Conservation (phyloP, 2,888 invertebrate genomes). For the Drosophila quinaria region DNA sequence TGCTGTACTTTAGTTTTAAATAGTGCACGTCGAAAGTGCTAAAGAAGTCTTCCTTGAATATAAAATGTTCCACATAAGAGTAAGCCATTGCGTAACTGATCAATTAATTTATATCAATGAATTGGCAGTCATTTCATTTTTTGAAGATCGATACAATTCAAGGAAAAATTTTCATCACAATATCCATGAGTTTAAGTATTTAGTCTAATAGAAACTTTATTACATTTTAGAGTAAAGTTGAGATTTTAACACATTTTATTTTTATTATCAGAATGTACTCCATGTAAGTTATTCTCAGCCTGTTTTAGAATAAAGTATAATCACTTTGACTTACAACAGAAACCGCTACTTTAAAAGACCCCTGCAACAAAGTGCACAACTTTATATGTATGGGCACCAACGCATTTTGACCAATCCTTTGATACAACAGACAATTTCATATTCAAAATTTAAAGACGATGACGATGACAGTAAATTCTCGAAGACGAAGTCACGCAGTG, state of each 20-base stretch:
- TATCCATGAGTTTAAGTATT: neutral
- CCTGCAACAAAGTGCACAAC: constrained; percentile 2
- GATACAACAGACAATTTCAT: neutral
- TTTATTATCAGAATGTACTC: constrained; percentile 32
- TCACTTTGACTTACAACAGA: constrained; percentile 12
- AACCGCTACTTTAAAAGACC: constrained; percentile 22
- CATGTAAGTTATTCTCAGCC: constrained; percentile 35
- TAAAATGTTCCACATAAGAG: neutral
- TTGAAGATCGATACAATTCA: too few relatives aligned
- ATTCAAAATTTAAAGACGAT: neutral
- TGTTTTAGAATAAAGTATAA: neutral
- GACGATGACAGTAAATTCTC: neutral
- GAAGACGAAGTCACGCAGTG: neutral
- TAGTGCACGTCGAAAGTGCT: neutral
- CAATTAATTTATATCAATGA: neutral
- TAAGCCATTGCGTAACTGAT: neutral
- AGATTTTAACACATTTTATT: constrained; percentile 6
- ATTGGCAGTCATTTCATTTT: too few relatives aligned
- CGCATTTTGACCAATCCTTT: constrained; percentile 2
- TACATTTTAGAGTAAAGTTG: neutral
- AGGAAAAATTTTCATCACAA: neutral
- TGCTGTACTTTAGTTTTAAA: neutral
- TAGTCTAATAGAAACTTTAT: neutral
- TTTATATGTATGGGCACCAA: neutral
- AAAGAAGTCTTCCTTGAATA: neutral